These are phyloP conservation scores for Saxicola maurus DNA, from an alignment of 2,797 vertebrate genomes.

Conservation along the genomic window DNA sequence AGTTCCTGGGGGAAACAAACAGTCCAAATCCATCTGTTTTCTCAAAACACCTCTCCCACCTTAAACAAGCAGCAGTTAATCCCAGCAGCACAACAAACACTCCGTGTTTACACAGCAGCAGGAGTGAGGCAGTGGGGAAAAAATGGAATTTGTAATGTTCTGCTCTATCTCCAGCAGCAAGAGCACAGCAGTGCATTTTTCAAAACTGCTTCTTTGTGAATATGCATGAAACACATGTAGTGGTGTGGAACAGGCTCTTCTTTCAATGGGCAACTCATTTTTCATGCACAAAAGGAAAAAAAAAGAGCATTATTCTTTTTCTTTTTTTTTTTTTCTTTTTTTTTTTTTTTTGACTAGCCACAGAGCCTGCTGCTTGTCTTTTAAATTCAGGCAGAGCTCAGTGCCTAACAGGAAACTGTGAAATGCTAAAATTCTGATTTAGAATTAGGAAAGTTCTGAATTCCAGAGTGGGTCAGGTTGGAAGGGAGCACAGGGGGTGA, in stretches of 20 bases:
- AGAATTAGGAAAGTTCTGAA: too few relatives aligned
- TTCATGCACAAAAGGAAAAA: neutral
- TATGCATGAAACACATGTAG: neutral
- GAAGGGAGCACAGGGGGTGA: neutral
- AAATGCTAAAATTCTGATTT: neutral
- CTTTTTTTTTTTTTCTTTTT: too few relatives aligned
- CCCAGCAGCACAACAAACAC: conserved; percentile 2
- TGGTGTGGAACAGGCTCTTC: neutral
- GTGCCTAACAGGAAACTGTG: neutral
- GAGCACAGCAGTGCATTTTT: neutral
- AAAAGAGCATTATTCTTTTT: neutral
- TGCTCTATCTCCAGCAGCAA: conserved; percentile 13
- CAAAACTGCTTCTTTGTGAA: conserved; percentile 2
- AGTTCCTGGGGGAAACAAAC: neutral
- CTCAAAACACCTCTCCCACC: neutral
- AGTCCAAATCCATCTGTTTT: neutral
- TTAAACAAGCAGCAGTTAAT: conserved; percentile 29
- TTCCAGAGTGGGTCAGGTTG: neutral
- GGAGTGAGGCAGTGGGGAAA: neutral
- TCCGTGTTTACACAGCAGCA: neutral
- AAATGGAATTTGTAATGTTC: conserved; percentile 19
- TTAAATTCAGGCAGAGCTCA: neutral
- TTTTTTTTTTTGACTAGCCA: neutral
- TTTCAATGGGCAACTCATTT: neutral
- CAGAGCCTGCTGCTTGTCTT: neutral